Base-by-base conservation (phyloP, 2,888 invertebrate genomes). In the Drosophila paramelanica region DNA sequence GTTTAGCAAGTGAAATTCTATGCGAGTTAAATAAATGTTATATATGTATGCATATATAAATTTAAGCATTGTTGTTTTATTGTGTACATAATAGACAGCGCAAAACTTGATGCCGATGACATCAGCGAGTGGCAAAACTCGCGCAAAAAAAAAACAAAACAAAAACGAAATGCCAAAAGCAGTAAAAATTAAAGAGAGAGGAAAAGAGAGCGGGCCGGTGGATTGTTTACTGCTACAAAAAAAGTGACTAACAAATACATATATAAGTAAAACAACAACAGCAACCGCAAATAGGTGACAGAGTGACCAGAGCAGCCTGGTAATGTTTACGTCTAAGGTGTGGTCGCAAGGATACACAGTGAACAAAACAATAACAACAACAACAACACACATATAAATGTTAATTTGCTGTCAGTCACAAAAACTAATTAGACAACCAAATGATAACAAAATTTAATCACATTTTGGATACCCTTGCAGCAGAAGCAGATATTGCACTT, bases 101-200 rank as follows among this genome's bases (percentile, higher is more conserved):
- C 33, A 53, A 73, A 74, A 55, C 57, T 51, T 53, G 47, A 53
- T 39, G 62, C 64, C 64, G 67, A 76, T 76, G 75, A 76, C 75
- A 76, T 76, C 75, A 76, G 55, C 73, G 42, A 72, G 39, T 36
- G 38, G 23, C 55, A 62, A 65, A 74, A 61, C 39, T 41, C 42
- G 59, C 58, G 23, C 52, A 53, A 76, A 43, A 59, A 31, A 31
- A 8, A 31, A 31, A 10, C 31, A 23, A 23, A 23, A 23, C 23
- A 23, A 23, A 23, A 57, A 39, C 20, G 36, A 59, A 68, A 55
- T 41, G 46, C 42, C 31, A 67, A 67, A 61, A 58, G 58, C 43
- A 67, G 43, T 43, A 43, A 52, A 58, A 49, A 25, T 27, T 33
- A 51, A 38, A 62, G 23, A 57, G 42, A 14, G 43, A 39, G 45